Evolutionary conservation across 2,797 vertebrate genomes (phyloP), one percentile per base, ranked within the genome.

Genomic region (Decapterus maruadsi): DNA sequence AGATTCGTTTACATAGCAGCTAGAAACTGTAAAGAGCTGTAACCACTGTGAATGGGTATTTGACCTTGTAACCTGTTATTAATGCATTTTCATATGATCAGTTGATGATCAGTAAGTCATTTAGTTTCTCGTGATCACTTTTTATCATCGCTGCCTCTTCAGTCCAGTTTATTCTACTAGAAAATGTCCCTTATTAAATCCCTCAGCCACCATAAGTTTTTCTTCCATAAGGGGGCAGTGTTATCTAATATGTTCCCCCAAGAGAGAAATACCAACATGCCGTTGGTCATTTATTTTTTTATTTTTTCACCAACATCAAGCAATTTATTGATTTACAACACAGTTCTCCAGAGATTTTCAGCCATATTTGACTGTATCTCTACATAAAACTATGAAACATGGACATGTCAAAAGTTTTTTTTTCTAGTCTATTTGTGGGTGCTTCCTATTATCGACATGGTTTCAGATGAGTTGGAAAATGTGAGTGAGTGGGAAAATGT

Each of bases 161-260:
- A 36, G 9, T 3, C 17, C 63, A 62, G 6, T 26, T 26, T 26
- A 26, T 26, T 26, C 26, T 26, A 26, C 26, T 26, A 26, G 26
- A 26, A 26, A 26, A 26, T 26, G 26, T 26, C 26, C 26, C 26
- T 26, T 26, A 57, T 65, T 56, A 22, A 69, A n/a, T 46, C 8
- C 4, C 8, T 57, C 11, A 31, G 17, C 7, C 55, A 9, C 20
- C 20, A 36, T 36, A 22, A 11, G 45, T 20, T 4, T 19, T 71
- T 56, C 26, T 1, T 2, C 88, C 94, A 93, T 38, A 48, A 90
- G 91, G 75, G 87, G 94, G 93, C 84, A 89, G 83, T 72, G 68
- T 68, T 46, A 1, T 31, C 17, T 14, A 2, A 51, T 26, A 2
- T 38, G 2, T 40, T 29, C 10, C 19, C 5, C 16, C 17, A 11